phyloP scores from a whole-genome alignment of 2,113 vertebrate species.

The Platycercus adscitus region DNA sequence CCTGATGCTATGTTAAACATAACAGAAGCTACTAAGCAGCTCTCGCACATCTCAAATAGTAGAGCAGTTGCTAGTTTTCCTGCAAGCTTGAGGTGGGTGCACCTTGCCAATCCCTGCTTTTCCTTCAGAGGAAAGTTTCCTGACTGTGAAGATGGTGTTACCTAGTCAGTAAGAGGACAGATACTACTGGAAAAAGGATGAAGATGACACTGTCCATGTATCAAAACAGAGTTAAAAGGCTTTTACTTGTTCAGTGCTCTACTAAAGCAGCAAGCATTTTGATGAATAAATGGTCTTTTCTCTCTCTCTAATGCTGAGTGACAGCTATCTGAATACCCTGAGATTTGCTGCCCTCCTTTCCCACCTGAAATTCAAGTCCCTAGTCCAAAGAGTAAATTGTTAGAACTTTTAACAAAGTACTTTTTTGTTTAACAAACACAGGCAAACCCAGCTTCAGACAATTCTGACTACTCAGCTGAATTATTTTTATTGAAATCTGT shows the following conservation, averaged over 20 bases:
- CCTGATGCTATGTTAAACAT: background rate
- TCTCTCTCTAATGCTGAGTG: background rate
- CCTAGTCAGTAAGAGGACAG: background rate
- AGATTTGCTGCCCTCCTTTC: background rate
- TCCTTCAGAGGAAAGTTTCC: background rate
- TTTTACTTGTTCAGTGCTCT: background rate
- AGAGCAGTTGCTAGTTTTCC: background rate
- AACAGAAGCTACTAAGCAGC: background rate
- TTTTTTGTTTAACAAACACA: fast-evolving
- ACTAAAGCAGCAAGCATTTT: background rate
- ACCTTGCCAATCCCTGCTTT: background rate
- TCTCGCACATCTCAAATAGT: background rate
- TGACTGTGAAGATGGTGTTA: background rate
- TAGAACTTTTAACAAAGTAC: background rate
- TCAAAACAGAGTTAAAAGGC: background rate
- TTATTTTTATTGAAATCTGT: background rate
- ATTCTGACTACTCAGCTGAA: background rate
- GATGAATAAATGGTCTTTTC: background rate
- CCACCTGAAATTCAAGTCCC: background rate
- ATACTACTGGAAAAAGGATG: background rate
- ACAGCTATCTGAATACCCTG: background rate
- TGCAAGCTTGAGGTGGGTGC: background rate
- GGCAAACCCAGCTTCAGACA: background rate
- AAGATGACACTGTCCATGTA: background rate
- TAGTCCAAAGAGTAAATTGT: background rate